A percentile compares a stretch with the other conserved stretches of the same genome.
phyloP scores from a whole-genome alignment of 2,888 invertebrate genomes.

The Alviniconcha strummeri region DNA sequence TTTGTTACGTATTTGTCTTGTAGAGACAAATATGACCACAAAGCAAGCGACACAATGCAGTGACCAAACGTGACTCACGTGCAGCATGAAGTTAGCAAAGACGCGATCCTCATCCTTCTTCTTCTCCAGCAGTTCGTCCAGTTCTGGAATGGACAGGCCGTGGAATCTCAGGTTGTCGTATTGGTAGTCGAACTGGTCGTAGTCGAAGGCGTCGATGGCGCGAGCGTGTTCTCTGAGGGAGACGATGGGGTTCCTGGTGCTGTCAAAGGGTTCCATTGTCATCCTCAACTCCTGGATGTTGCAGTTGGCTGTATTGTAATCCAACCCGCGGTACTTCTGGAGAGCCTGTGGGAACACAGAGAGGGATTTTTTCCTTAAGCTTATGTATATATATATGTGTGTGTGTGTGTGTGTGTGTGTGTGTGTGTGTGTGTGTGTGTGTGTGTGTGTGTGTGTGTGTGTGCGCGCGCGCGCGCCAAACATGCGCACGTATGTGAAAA shows the following conservation, averaged over 20 bases:
- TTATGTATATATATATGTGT: no score
- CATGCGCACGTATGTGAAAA: no score
- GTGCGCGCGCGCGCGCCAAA: not conserved
- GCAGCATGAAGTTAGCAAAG: constrained; percentile 43
- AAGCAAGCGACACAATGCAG: not conserved
- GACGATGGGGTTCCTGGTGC: constrained; percentile 35
- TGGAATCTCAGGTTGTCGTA: constrained; percentile 51
- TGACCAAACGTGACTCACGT: not conserved
- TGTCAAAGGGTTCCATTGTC: constrained; percentile 44
- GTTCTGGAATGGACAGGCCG: constrained; percentile 48
- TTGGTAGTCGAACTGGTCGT: constrained; percentile 44
- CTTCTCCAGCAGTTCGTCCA: constrained; percentile 37
- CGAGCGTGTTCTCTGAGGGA: constrained; percentile 35
- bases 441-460: not conserved
- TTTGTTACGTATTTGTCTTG: no score
- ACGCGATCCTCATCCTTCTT: constrained; percentile 38
- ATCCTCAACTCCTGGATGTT: constrained; percentile 41
- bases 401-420: no score
- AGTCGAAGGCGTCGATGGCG: constrained; percentile 45
- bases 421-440: not conserved
- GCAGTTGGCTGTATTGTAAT: constrained; percentile 49
- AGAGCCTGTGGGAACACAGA: constrained; percentile 33
- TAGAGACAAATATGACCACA: not conserved
- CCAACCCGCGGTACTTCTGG: constrained; percentile 44
- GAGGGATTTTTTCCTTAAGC: no score